Base-by-base conservation (phyloP, 2,888 invertebrate genomes). In the Eupithecia inturbata region DNA sequence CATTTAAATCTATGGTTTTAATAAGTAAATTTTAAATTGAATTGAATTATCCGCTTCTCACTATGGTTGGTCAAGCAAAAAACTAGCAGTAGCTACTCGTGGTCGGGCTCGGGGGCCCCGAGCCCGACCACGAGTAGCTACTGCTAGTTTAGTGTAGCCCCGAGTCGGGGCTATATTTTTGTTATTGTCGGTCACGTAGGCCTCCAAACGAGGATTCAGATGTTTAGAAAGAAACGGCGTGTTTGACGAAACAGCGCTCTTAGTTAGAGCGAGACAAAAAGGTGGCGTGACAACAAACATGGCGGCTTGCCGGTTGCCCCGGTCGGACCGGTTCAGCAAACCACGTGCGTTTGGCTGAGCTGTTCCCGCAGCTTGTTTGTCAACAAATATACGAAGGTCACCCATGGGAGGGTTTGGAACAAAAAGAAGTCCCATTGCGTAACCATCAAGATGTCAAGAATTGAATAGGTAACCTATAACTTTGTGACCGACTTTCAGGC, bases 301-400 rank as follows among this genome's bases (percentile, higher is more conserved):
- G 94, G 94, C 92, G 90, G 85, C 68, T 36, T 83, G 90, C 91
- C 92, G 92, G 91, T 88, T 88, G 91, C 92, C 91, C 92, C 91
- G 92, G 92, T 89, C 84, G 88, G 89, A 90, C 93, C 89, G 93
- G 92, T 92, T 89, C 79, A 85, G 82, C 82, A 84, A 84, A 91
- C 93, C 94, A 94, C 94, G 94, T 94, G 94, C 90, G 88, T 88
- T 87, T 85, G 88, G 88, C 91, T 88, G 89, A 87, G 85, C 87
- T 85, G 88, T 87, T 89, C 90, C 89, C 87, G 89, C 87, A 89
- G 87, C 87, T 89, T 93, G 94, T 94, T 94, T 94, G 92, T 94
- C 93, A 94, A 94, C 94, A 94, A 94, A 93, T 89, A 85, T 89
- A 84, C 87, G 93, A 94, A 94, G 94, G 93, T 93, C 93, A 92